phyloP scores from a whole-genome alignment of 2,888 invertebrate genomes.

The Eilema sororculum region DNA sequence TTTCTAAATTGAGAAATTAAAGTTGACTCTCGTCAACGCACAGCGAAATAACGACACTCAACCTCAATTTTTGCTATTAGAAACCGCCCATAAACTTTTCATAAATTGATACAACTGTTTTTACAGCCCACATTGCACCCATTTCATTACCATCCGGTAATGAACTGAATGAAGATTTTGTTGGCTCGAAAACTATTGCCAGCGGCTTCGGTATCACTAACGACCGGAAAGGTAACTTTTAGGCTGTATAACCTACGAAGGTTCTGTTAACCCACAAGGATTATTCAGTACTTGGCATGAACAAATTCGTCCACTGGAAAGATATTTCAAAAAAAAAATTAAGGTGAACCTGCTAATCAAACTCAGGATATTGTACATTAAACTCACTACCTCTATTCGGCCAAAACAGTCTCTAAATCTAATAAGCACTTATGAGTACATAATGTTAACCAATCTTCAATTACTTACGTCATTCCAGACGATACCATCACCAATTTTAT shows the following conservation, averaged over 20 bases:
- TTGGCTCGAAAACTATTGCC: slow-evolving; percentile 45
- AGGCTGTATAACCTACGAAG: not conserved
- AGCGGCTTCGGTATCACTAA: slow-evolving; percentile 59
- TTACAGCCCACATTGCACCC: slow-evolving; percentile 50
- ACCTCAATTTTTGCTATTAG: not conserved
- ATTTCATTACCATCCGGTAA: slow-evolving; percentile 54
- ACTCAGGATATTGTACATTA: too few relatives aligned
- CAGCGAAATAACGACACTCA: too few relatives aligned
- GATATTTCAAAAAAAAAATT: slow-evolving; percentile 6
- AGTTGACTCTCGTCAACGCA: too few relatives aligned
- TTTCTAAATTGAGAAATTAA: too few relatives aligned
- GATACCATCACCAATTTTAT: slow-evolving; percentile 45
- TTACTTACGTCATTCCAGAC: slow-evolving; percentile 32
- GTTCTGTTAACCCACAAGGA: too few relatives aligned
- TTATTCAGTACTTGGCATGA: not conserved
- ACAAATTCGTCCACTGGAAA: not conserved
- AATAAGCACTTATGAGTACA: too few relatives aligned
- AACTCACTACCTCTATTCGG: too few relatives aligned
- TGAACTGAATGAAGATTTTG: slow-evolving; percentile 49
- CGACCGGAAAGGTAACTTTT: slow-evolving; percentile 40
- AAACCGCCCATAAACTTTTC: not conserved
- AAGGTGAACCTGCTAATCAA: too few relatives aligned
- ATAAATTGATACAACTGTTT: not conserved
- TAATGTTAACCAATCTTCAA: not conserved
- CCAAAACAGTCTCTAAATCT: too few relatives aligned